These are phyloP conservation scores for Otolemur crassicaudatus DNA, from an alignment of 2,797 vertebrate species.

Conservation along the genomic window DNA sequence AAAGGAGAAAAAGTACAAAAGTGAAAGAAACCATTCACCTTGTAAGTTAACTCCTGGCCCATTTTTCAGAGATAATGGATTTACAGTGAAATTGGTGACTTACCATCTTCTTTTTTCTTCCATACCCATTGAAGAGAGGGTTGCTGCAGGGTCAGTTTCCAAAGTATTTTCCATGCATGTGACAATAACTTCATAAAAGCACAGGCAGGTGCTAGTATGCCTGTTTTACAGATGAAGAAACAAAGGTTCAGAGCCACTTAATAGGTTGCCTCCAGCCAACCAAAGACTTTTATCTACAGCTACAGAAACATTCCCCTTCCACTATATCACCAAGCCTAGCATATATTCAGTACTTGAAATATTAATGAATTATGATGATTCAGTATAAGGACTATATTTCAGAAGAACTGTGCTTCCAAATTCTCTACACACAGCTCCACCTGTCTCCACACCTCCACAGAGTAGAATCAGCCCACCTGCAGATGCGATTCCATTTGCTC, in stretches of 20 bases:
- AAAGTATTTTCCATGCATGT: not conserved
- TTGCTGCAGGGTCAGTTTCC: not conserved
- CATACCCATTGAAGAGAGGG: not conserved
- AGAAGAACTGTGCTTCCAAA: constrained; percentile 1
- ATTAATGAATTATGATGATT: not conserved
- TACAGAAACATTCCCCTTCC: not conserved
- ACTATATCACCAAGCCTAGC: not conserved
- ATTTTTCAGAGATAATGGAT: not conserved
- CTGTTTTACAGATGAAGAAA: constrained; percentile 22
- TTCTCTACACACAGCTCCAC: not conserved
- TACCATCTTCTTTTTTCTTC: not conserved
- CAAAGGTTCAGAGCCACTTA: not conserved
- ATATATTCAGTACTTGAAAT: not conserved
- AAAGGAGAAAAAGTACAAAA: not conserved
- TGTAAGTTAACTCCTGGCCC: not conserved
- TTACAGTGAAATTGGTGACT: constrained; percentile 34
- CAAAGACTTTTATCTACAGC: not conserved
- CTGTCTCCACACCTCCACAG: not conserved
- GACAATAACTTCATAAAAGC: not conserved
- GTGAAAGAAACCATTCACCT: not conserved
- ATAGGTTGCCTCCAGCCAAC: not conserved
- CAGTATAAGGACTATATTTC: not conserved
- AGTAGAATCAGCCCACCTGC: not conserved
- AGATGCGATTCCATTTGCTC: not conserved
- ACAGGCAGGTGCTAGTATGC: not conserved